Base-by-base conservation (phyloP, 1,140 invertebrate genomes). In the Dendroctonus valens region DNA sequence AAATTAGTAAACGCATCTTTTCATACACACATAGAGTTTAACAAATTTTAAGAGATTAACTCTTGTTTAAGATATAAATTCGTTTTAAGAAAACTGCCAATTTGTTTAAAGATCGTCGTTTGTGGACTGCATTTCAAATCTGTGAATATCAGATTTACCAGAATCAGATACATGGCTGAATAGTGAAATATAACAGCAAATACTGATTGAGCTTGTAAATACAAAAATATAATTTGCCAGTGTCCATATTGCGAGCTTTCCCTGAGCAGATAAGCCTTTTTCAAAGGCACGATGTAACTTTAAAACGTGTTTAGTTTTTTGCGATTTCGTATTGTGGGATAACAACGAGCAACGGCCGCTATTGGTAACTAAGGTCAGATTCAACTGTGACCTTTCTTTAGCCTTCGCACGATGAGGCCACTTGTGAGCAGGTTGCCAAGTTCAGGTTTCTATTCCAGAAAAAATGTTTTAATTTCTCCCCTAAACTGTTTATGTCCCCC, bases 341-440 rank as follows among this genome's bases (percentile, higher is more conserved):
- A 58, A 65, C 12, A 58, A 44, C 62, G 44, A 50, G 58, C 53
- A 57, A 65, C 54, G 55, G 51, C 53, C 53, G 8, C 50, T 49
- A 58, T 41, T 65, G 63, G 53, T 65, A 65, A 57, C 63, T 58
- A 58, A 54, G 63, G 63, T 65, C 63, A 65, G 44, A 65, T 65
- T 26, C 53, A 65, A 65, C 62, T 58, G 37, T 44, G 63, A 65
- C 63, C 63, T 65, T 58, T 65, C 53, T 59, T 41, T 58, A 46
- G 11, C 53, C 51, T 65, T 65, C 63, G 63, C 63, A 65, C 63
- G 63, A 65, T 49, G 51, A 41, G 40, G 14, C 15, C 40, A 63
- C 51, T 57, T 40, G 15, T n/a, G 49, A 49, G 14, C 49, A 50
- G 38, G 52, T 65, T 64, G 39, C 61, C 52, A 64, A 64, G 12